phyloP scores from a whole-genome alignment of 2,113 vertebrate species.

The Rattus rattus region DNA sequence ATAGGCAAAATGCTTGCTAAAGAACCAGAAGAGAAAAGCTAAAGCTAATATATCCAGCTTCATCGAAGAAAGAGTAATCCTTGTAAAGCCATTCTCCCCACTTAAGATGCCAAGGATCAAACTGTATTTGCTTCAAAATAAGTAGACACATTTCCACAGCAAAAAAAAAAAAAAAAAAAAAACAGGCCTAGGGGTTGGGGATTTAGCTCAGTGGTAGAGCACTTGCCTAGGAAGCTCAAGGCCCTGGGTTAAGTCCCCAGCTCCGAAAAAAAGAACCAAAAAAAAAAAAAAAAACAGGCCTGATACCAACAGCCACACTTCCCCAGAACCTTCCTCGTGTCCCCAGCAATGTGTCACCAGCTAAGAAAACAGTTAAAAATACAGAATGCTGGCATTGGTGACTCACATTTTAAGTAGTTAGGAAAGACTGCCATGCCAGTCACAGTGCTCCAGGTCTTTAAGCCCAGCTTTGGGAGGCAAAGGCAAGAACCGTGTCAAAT shows the following conservation, averaged over 20 bases:
- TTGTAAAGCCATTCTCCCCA: background rate
- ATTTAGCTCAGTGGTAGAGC: too few relatives aligned
- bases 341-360: background rate
- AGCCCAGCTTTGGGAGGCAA: background rate
- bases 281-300: too few relatives aligned
- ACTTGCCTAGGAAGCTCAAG: too few relatives aligned
- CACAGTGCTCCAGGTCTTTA: background rate
- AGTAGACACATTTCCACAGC: background rate
- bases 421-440: background rate
- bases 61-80: background rate
- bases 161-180: too few relatives aligned
- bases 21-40: background rate
- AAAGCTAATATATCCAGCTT: background rate
- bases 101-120: background rate
- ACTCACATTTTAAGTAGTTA: background rate
- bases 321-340: background rate
- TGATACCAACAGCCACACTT: background rate
- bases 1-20: background rate
- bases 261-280: too few relatives aligned
- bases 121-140: background rate
- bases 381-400: too few relatives aligned
- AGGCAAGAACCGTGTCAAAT: background rate
- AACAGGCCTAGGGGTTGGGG: too few relatives aligned
- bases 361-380: background rate
- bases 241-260: too few relatives aligned